Evolutionary conservation across 2,888 invertebrate species (phyloP).

Genomic region (Adelognathus sp.): DNA sequence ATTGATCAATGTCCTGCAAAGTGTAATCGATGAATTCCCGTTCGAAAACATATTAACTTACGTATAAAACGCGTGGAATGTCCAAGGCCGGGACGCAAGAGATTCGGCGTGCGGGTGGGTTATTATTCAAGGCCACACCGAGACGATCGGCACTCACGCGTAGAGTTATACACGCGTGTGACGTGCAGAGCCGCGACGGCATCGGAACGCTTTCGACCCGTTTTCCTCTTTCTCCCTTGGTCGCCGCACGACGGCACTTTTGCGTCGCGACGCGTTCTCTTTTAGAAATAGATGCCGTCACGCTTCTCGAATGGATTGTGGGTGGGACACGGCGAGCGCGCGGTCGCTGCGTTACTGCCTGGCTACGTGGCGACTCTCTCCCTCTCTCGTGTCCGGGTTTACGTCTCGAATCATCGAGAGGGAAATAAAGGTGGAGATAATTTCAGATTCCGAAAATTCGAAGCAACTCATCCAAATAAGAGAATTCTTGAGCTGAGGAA

Average conservation of each 20-base stretch:
- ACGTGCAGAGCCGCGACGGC: constrained; percentile 17
- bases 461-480: too few species aligned
- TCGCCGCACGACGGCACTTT: constrained; percentile 60
- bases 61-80: neutral
- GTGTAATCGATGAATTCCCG: neutral
- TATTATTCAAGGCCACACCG: constrained; percentile 48
- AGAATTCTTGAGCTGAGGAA: too few species aligned
- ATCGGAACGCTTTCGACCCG: neutral
- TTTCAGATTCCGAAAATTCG: neutral
- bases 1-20: neutral
- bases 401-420: constrained; percentile 15
- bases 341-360: constrained; percentile 23
- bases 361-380: constrained; percentile 50
- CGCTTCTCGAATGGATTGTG: constrained; percentile 57
- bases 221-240: neutral
- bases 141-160: constrained; percentile 23
- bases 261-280: constrained; percentile 63
- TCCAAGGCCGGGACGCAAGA: constrained; percentile 38
- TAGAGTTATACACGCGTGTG: neutral
- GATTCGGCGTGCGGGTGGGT: neutral
- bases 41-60: neutral
- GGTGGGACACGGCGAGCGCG: constrained; percentile 41
- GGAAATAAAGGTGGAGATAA: neutral
- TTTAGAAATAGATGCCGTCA: constrained; percentile 65
- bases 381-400: constrained; percentile 38